A percentile compares a stretch with the other conserved stretches of the same genome.
These are phyloP conservation scores for Gambusia holbrooki DNA, from an alignment of 2,113 vertebrate genomes.

Conservation along the genomic window DNA sequence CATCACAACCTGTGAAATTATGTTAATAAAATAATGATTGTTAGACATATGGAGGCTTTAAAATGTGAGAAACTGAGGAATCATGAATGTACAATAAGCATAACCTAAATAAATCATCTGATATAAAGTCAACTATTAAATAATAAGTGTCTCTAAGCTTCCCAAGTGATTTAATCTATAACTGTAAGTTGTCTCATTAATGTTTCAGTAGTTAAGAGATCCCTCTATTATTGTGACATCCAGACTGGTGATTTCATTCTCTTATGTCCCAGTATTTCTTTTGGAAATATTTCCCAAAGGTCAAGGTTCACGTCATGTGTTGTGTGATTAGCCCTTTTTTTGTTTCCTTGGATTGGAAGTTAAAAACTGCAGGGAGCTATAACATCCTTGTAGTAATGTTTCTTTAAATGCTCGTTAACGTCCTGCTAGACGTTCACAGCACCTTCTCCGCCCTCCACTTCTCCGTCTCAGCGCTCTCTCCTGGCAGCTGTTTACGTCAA, in stretches of 20 bases:
- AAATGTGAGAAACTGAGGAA: background rate
- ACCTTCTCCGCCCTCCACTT: slow-evolving; percentile 29
- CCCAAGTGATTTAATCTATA: background rate
- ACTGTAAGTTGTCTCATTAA: background rate
- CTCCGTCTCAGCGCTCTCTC: slow-evolving; percentile 13
- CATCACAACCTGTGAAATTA: too few species aligned
- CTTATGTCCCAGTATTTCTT: background rate
- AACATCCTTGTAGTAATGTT: slow-evolving; percentile 3
- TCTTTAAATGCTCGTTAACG: too few species aligned
- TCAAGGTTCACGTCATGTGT: slow-evolving; percentile 57
- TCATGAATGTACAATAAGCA: background rate
- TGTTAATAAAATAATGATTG: too few species aligned
- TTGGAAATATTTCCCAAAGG: slow-evolving; percentile 32
- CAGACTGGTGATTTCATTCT: slow-evolving; percentile 17
- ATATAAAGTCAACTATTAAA: background rate
- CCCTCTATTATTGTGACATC: background rate
- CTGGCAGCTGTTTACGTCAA: slow-evolving; percentile 13
- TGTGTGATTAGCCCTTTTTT: slow-evolving; percentile 48
- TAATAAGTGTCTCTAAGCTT: background rate
- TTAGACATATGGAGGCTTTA: background rate
- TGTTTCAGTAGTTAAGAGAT: background rate
- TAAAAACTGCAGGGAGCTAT: slow-evolving; percentile 33
- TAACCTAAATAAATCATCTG: background rate
- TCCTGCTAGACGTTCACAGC: slow-evolving; percentile 40
- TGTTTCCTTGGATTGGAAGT: slow-evolving; percentile 25